Base-by-base conservation (phyloP, 92 coral and sea anemone species). In the Parazoanthus atlanticus region DNA sequence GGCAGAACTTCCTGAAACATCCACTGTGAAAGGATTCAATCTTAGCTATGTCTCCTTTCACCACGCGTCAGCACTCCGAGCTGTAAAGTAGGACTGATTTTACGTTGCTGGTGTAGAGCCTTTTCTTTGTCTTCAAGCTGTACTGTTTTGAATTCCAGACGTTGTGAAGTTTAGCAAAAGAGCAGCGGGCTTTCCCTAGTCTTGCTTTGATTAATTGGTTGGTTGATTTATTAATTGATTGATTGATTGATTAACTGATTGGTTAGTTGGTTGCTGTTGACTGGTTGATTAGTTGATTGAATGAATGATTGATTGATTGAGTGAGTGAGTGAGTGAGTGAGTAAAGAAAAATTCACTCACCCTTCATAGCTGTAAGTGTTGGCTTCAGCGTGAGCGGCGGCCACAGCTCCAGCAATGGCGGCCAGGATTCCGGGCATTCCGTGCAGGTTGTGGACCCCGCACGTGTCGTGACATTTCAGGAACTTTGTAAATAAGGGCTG, bases 371-470 rank as follows among this genome's bases (percentile, higher is more conserved):
- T 95, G 81, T 96, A 96, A 34, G 69, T 88, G 47, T 94, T 91
- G 19, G 78, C 88, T 36, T 90, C 86, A 15, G 98, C 98, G 30
- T 90, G 91, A 12, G 96, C 89, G n/a, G 98, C 95, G 33, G 93
- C 76, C 34, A 96, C 90, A 17, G 97, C 95, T 6, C 98, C 98
- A 7, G 96, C 96, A 79, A 94, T 82, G 31, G 92, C 98, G 5
- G 96, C 98, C 6, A 96, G 90, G 61, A 96, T 77, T 75, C 95
- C 98, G 79, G 98, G 98, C 98, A 96, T 95, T 31, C 98, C 98
- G 79, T 96, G 98, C 88, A 96, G 91, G 89, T 96, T 96, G 86
- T 96, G 88, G 7, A 96, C 97, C n/a, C 98, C 98, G 66, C 96
- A 93, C 6, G 97, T 96, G 84, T 96, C 98, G 73, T 96, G 94